These are phyloP conservation scores for Falco punctatus DNA, from an alignment of 2,113 vertebrate genomes.

Conservation along the genomic window DNA sequence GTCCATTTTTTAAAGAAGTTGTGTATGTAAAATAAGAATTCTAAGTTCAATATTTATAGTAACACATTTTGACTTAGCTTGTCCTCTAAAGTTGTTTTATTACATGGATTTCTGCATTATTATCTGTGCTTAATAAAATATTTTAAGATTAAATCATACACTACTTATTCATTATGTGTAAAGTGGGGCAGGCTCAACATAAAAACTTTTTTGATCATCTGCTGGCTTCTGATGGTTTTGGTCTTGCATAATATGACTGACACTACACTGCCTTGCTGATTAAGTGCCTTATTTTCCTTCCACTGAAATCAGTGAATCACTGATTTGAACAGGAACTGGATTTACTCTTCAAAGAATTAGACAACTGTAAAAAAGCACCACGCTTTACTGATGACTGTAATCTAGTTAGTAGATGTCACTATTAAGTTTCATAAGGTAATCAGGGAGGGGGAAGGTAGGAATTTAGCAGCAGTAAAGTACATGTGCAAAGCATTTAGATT, in stretches of 20 bases:
- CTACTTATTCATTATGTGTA: background rate
- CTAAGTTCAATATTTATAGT: constrained; percentile 89
- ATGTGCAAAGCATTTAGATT: background rate
- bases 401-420: background rate
- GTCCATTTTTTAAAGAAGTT: constrained; percentile 61
- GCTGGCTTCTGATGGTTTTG: background rate
- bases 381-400: background rate
- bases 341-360: background rate
- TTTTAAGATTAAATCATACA: constrained; percentile 60
- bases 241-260: background rate
- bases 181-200: background rate
- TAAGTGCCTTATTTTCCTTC: background rate
- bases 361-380: background rate
- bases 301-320: background rate
- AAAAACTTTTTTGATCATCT: background rate
- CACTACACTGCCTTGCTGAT: background rate
- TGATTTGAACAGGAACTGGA: background rate
- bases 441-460: background rate
- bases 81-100: constrained; percentile 60
- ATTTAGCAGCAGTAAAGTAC: background rate
- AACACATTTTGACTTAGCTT: constrained; percentile 64
- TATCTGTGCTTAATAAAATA: constrained; percentile 77
- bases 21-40: constrained; percentile 75
- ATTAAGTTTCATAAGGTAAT: background rate
- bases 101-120: constrained; percentile 64